A percentile compares a stretch with the other conserved stretches of the same genome.
Evolutionary conservation across 2,113 vertebrate genomes (phyloP).

Genomic region (Rhipidura dahli): DNA sequence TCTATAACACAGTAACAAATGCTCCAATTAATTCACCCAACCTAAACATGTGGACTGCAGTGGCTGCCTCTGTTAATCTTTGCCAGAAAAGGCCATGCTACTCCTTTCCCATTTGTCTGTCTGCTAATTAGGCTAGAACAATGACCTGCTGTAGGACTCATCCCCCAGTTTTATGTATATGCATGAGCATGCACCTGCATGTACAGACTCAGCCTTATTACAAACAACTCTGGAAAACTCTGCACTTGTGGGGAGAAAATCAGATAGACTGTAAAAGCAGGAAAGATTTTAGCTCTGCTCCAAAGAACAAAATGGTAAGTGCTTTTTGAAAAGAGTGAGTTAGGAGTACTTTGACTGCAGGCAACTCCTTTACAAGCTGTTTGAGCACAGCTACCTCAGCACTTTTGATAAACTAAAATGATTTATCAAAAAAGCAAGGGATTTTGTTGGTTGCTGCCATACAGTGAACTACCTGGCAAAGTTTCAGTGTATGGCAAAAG

Average conservation of each 20-base stretch:
- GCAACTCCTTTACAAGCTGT: background rate
- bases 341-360: background rate
- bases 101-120: conserved; percentile 46
- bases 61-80: conserved; percentile 65
- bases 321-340: background rate
- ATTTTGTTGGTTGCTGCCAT: background rate
- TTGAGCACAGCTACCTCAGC: background rate
- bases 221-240: background rate
- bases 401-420: background rate
- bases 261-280: background rate
- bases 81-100: conserved; percentile 20
- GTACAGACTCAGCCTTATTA: background rate
- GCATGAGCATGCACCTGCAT: background rate
- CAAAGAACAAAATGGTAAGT: background rate
- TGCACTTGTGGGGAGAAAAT: background rate
- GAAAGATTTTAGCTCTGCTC: background rate
- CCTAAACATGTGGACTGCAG: conserved; percentile 72
- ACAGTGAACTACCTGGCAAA: background rate
- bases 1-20: conserved; percentile 78
- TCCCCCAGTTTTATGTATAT: background rate
- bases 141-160: conserved; percentile 65
- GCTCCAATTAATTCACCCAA: conserved; percentile 79
- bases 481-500: background rate
- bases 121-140: conserved; percentile 68
- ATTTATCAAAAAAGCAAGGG: background rate